Evolutionary conservation across 2,113 vertebrate genomes (phyloP), one percentile per base, ranked within the genome.

Genomic region (Recurvirostra avosetta): DNA sequence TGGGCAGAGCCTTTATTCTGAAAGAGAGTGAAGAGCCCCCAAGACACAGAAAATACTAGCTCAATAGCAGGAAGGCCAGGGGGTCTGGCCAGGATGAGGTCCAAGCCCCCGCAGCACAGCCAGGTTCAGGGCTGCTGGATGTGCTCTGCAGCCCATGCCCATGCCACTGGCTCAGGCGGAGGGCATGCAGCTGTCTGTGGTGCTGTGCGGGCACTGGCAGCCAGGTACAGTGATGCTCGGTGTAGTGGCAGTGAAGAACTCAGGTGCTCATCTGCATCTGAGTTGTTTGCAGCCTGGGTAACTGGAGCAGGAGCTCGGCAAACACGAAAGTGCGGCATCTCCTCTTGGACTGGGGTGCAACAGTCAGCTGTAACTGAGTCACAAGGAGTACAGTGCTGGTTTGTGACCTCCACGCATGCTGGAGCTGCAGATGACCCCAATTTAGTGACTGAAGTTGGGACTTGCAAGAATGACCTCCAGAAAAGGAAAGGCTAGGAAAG

Each of bases 181-280:
- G 58, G 32, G 21, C 30, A 65, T 1, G 0, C 29, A 12, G 63
- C 25, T 32, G 29, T 34, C 29, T 40, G 49, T 2, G 0, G 47
- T 27, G 55, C 49, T 1, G 0, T 8, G 5, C 14, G 50, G 17
- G 5, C 25, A 11, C 32, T n/a, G 43, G 34, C 38, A 72, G 9
- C 56, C 21, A 27, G 29, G 10, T 26, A 12, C 34, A 47, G 41
- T 45, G 38, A 41, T 22, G 1, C n/a, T 16, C 4, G 0, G 22
- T 25, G 27, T 10, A 36, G 87, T 38, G 20, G 17, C 45, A 72
- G 58, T 20, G 53, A 49, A 49, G 53, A 72, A 61, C 16, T 59
- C 0, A 0, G 3, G 15, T 71, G 47, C 17, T 41, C 0, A 0
- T 62, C 50, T 68, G 20, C 15, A 6, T 45, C 47, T 4, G 36